phyloP scores from a whole-genome alignment of 2,113 vertebrate species.

The Cromileptes altivelis region DNA sequence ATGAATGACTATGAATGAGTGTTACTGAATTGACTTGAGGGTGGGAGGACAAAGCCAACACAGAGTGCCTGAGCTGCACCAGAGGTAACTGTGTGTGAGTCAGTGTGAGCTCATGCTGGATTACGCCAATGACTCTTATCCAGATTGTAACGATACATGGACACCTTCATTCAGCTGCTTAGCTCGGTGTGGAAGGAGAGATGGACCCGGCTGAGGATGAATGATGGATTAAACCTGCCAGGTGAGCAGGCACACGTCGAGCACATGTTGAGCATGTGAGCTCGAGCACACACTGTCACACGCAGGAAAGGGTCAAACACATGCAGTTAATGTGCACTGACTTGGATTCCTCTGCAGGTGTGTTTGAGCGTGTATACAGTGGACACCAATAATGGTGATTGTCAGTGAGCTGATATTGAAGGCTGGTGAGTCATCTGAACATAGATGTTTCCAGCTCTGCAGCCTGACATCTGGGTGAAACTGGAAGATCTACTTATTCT shows the following conservation, averaged over 20 bases:
- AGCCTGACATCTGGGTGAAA: conserved; percentile 11
- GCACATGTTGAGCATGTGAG: not conserved
- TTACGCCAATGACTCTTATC: conserved; percentile 61
- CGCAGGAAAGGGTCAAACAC: conserved; percentile 5
- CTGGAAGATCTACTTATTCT: not conserved
- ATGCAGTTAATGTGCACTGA: not conserved
- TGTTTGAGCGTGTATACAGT: not conserved
- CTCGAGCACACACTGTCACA: not conserved
- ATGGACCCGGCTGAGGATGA: conserved; percentile 47
- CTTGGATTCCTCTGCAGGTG: not conserved
- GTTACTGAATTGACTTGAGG: not conserved
- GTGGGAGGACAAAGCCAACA: conserved; percentile 32
- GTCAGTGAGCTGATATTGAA: conserved; percentile 41
- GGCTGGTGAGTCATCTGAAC: conserved; percentile 62
- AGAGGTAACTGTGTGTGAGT: conserved; percentile 44
- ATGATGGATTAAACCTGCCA: conserved; percentile 51
- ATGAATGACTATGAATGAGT: not conserved
- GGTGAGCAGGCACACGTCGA: conserved; percentile 27
- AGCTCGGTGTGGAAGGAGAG: conserved; percentile 44
- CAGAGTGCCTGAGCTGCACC: conserved; percentile 33
- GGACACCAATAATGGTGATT: conserved; percentile 38
- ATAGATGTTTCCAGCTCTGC: not conserved
- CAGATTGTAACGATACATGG: conserved; percentile 53
- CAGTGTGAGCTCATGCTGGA: conserved; percentile 54
- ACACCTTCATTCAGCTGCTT: conserved; percentile 70